phyloP scores from a whole-genome alignment of 1,140 invertebrate genomes.

The Tetramorium alpestre region DNA sequence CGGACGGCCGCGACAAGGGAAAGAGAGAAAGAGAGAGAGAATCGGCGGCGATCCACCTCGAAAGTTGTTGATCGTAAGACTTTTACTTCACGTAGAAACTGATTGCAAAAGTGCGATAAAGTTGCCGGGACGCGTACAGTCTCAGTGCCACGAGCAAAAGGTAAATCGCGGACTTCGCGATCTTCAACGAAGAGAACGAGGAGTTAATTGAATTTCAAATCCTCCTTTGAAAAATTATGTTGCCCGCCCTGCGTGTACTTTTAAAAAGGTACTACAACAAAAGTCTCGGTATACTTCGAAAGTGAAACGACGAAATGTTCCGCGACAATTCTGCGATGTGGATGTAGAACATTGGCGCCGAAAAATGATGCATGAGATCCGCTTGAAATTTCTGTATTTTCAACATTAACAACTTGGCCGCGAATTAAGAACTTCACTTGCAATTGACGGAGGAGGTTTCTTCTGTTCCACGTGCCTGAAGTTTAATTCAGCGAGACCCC shows the following conservation, averaged over 20 bases:
- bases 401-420: background rate
- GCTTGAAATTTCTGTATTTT: background rate
- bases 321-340: too few relatives aligned
- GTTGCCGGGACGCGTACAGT: constrained; percentile 6
- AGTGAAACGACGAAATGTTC: background rate
- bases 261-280: background rate
- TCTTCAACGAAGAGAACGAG: constrained; percentile 15
- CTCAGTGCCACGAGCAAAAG: constrained; percentile 21
- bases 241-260: background rate
- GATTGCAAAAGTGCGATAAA: constrained; percentile 52
- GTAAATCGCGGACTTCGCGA: constrained; percentile 36
- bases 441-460: background rate
- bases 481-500: background rate
- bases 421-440: constrained; percentile 12
- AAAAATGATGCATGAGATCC: background rate
- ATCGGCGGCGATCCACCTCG: background rate
- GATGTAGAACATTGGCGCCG: background rate
- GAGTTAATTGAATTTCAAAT: constrained; percentile 57
- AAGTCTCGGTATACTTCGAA: background rate
- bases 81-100: constrained; percentile 50
- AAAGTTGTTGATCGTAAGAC: constrained; percentile 53
- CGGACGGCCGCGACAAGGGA: background rate
- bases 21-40: background rate
- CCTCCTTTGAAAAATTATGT: constrained; percentile 40
- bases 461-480: background rate